Percentiles rank a stretch among this genome's conserved stretches.
Evolutionary conservation across 2,113 vertebrate genomes (phyloP).

Genomic region (Corydoras maculifer): DNA sequence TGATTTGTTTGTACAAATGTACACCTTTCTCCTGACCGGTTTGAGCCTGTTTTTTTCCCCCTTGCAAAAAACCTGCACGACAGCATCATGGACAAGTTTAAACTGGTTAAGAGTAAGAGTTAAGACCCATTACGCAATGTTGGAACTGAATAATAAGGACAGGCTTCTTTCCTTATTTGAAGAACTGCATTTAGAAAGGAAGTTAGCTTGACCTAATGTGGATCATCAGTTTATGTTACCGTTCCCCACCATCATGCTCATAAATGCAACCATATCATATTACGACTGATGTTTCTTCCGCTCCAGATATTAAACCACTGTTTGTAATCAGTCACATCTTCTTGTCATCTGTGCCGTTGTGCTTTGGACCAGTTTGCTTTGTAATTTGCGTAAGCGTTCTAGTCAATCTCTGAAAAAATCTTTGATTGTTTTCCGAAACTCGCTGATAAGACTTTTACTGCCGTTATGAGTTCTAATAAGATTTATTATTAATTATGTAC

Average conservation of each 20-base stretch:
- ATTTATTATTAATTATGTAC: too few species aligned
- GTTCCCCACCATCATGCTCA: neutral
- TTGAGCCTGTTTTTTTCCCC: neutral
- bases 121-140: constrained; percentile 1
- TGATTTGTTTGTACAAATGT: too few species aligned
- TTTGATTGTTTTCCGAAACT: too few species aligned
- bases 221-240: neutral
- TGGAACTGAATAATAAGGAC: constrained; percentile 9
- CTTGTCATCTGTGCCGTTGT: neutral
- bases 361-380: neutral
- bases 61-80: neutral
- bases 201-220: neutral
- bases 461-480: too few species aligned
- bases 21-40: neutral
- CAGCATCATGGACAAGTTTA: neutral
- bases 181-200: neutral
- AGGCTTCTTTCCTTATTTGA: constrained; percentile 16
- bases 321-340: neutral
- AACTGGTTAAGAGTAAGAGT: constrained; percentile 1
- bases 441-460: too few species aligned
- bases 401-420: too few species aligned
- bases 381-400: neutral
- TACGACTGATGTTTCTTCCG: neutral
- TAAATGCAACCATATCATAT: neutral
- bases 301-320: neutral